Evolutionary conservation across 2,113 vertebrate genomes (phyloP).

Genomic region (Psophia crepitans): DNA sequence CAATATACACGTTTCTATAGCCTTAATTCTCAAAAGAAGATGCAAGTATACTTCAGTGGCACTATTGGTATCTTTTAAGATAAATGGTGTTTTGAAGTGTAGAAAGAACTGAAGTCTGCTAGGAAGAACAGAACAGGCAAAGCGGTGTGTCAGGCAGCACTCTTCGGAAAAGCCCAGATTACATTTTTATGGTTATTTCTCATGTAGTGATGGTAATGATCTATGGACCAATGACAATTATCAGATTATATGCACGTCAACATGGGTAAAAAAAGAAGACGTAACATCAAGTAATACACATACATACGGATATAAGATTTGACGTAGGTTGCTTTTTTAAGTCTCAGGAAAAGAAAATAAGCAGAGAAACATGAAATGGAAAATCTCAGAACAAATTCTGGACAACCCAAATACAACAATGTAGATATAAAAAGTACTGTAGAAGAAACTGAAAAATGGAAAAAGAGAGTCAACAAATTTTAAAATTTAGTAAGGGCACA

Average conservation of each 20-base stretch:
- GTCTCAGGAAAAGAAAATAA: neutral
- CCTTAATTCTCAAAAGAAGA: neutral
- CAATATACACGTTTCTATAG: neutral
- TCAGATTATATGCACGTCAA: neutral
- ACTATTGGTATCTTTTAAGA: neutral
- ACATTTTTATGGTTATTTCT: neutral
- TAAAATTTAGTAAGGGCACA: neutral
- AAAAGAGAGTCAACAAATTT: neutral
- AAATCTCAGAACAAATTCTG: neutral
- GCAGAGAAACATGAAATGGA: neutral
- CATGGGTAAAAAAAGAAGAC: neutral
- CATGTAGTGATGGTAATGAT: neutral
- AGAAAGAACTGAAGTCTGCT: neutral
- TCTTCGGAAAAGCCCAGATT: neutral
- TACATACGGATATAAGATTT: neutral
- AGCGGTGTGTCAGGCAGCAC: neutral
- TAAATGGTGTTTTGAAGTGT: neutral
- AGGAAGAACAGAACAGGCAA: neutral
- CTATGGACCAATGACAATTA: neutral
- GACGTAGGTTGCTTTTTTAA: neutral
- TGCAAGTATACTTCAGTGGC: neutral
- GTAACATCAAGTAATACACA: neutral
- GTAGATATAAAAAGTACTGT: neutral
- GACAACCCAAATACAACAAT: neutral
- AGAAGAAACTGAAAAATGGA: neutral